Evolutionary conservation across 2,797 vertebrate species (phyloP).

Genomic region (Fratercula arctica): DNA sequence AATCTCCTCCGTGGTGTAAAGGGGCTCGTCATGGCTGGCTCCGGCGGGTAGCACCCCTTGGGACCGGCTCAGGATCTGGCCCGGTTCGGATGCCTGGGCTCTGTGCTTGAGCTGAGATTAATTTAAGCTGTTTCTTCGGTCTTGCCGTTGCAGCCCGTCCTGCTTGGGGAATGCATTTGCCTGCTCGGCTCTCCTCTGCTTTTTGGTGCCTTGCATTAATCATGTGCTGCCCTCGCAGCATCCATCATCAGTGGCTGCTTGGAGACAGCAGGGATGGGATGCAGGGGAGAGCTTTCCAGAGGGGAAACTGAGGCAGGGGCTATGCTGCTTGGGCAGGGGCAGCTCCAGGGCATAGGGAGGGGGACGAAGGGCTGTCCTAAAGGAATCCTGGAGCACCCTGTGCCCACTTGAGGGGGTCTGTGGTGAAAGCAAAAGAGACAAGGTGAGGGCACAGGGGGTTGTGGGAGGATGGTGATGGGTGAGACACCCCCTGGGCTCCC

Average conservation of each 20-base stretch:
- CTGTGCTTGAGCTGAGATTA: background rate
- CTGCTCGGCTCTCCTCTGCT: background rate
- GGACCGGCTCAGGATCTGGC: background rate
- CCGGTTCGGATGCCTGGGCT: background rate
- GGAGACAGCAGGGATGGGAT: background rate
- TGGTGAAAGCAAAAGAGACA: background rate
- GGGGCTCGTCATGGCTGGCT: accelerated
- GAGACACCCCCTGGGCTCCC: accelerated
- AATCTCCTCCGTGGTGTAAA: background rate
- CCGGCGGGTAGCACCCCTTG: background rate
- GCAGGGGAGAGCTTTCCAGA: background rate
- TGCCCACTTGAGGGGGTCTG: background rate
- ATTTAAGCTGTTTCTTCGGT: background rate
- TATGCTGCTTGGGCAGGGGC: background rate
- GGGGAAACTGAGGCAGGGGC: slow-evolving; percentile 44
- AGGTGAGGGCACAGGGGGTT: background rate
- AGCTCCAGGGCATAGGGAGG: background rate
- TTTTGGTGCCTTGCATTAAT: slow-evolving; percentile 58
- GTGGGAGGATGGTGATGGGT: background rate
- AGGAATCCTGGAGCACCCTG: background rate
- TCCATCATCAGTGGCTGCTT: background rate
- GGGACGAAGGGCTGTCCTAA: background rate
- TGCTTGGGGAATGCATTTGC: slow-evolving; percentile 36
- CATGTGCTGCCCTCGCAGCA: background rate
- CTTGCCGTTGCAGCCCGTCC: background rate